Conservation (phyloP, 1,140 invertebrate species). For the Drosophila tsacasi region DNA sequence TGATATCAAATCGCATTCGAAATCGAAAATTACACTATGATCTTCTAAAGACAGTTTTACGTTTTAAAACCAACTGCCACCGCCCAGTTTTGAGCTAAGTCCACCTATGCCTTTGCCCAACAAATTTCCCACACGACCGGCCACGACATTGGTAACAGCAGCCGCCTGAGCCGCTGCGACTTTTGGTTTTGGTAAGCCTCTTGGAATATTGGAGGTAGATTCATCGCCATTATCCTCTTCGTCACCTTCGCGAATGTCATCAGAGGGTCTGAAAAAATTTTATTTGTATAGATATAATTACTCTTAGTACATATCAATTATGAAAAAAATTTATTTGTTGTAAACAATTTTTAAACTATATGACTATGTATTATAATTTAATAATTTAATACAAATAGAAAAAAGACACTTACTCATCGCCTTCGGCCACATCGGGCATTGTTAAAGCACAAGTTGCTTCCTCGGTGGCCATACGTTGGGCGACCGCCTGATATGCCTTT, state of each 20-base stretch:
- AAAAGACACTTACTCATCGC: slow-evolving; percentile 85
- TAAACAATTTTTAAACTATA: background rate
- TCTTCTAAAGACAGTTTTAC: background rate
- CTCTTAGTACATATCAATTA: background rate
- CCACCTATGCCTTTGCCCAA: slow-evolving; percentile 92
- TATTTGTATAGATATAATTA: background rate
- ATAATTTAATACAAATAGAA: background rate
- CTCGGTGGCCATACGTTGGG: slow-evolving; percentile 97
- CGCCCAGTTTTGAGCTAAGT: slow-evolving; percentile 91
- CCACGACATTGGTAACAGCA: slow-evolving; percentile 90
- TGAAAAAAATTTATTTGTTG: background rate
- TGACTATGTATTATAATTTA: no score
- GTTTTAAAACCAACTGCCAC: slow-evolving; percentile 88
- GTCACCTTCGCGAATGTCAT: slow-evolving; percentile 88
- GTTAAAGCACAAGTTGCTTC: slow-evolving; percentile 97
- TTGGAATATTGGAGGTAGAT: slow-evolving; percentile 86
- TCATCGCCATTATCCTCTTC: slow-evolving; percentile 87
- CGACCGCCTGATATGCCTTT: slow-evolving; percentile 97
- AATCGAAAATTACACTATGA: background rate
- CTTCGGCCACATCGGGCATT: slow-evolving; percentile 91
- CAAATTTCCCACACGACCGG: slow-evolving; percentile 91
- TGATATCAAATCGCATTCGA: background rate
- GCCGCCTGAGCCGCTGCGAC: slow-evolving; percentile 75
- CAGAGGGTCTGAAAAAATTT: slow-evolving; percentile 66
- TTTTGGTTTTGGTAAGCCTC: slow-evolving; percentile 82